Conservation (phyloP, 2,797 vertebrate species). For the Bradypodion ventrale region DNA sequence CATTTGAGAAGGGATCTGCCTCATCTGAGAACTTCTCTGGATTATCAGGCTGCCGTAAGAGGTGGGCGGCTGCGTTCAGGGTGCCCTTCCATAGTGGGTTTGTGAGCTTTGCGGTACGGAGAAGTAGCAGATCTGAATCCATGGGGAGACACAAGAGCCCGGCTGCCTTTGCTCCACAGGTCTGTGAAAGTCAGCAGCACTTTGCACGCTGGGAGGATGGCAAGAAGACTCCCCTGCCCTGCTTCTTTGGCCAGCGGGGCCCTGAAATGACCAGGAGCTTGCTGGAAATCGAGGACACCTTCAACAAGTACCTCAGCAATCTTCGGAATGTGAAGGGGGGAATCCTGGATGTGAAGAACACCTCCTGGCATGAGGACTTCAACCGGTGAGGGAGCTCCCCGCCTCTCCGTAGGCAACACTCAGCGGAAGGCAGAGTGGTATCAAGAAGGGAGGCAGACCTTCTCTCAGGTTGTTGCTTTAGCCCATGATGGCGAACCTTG, state of each 20-base stretch:
- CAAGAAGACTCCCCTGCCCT: constrained; percentile 75
- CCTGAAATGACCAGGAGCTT: constrained; percentile 76
- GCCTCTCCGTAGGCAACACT: neutral
- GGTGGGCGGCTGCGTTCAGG: neutral
- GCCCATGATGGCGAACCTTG: too few relatives aligned
- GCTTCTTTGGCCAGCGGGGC: constrained; percentile 76
- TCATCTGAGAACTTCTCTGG: neutral
- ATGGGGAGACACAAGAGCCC: too few relatives aligned
- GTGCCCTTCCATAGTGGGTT: neutral
- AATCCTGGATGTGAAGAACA: constrained; percentile 81
- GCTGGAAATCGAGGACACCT: constrained; percentile 79
- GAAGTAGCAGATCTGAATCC: too few relatives aligned
- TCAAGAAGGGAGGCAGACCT: too few relatives aligned
- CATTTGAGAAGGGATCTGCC: neutral
- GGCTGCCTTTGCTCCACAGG: constrained; percentile 64
- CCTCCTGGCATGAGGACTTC: constrained; percentile 82
- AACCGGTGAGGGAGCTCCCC: constrained; percentile 69
- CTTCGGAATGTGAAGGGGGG: constrained; percentile 72
- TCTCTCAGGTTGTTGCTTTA: too few relatives aligned
- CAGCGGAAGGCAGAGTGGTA: too few relatives aligned
- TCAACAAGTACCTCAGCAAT: constrained; percentile 74
- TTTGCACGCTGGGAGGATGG: constrained; percentile 88
- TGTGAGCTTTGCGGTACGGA: neutral
- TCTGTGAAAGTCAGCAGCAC: constrained; percentile 87
- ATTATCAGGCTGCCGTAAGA: neutral